phyloP scores from a whole-genome alignment of 1,140 invertebrate genomes.

The Thalassaphorura encarpata region DNA sequence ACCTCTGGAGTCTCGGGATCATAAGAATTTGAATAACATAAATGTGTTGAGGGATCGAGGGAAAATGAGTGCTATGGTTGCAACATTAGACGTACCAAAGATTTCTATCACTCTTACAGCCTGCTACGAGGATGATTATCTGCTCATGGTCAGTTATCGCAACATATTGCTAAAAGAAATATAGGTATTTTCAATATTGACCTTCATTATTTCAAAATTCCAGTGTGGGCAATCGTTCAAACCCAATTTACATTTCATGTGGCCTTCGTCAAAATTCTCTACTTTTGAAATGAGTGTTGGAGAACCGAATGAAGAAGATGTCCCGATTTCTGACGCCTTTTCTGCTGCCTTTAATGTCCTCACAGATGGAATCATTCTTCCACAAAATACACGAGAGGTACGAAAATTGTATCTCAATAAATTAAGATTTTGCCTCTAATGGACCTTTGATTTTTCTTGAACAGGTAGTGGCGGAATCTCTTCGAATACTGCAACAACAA shows the following conservation, averaged over 20 bases:
- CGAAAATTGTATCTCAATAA: neutral
- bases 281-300: constrained; percentile 15
- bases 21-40: constrained; percentile 44
- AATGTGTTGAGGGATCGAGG: constrained; percentile 56
- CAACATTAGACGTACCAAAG: constrained; percentile 56
- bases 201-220: neutral
- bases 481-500: constrained; percentile 13
- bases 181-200: too few relatives aligned
- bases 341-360: constrained; percentile 25
- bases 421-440: neutral
- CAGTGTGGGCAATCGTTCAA: constrained; percentile 32
- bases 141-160: constrained; percentile 20
- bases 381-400: constrained; percentile 25
- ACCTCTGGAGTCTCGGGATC: neutral
- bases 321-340: constrained; percentile 14
- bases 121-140: constrained; percentile 52
- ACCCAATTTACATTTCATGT: constrained; percentile 29
- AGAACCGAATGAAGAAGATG: neutral
- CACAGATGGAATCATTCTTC: constrained; percentile 23
- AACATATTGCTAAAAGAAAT: neutral
- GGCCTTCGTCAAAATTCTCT: constrained; percentile 21
- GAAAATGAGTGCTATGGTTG: constrained; percentile 57
- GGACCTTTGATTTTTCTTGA: neutral
- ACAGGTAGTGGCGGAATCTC: constrained; percentile 5
- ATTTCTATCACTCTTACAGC: constrained; percentile 47